Evolutionary conservation across 2,888 invertebrate genomes (phyloP), one percentile per base, ranked within the genome.

Genomic region (Dolichopus griseipennis): DNA sequence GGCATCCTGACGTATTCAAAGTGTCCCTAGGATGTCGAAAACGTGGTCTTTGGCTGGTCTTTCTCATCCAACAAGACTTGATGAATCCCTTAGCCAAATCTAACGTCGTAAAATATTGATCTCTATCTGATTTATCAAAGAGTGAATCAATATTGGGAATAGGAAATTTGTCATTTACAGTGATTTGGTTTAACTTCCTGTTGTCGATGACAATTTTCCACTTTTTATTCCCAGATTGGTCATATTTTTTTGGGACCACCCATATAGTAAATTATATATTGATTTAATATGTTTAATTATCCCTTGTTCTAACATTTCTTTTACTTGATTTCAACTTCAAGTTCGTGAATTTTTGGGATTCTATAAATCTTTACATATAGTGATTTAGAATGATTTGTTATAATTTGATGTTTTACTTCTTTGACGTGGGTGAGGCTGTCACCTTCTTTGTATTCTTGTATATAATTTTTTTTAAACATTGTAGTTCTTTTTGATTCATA

Each of bases 71-170:
- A n/a, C n/a, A n/a, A n/a, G n/a, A n/a, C 65, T 18, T 70, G 65
- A 7, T 34, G 34, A 34, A 34, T 34, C 34, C 34, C 9, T 34
- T 34, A 34, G 34, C 34, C 6, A 34, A 34, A 34, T 34, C 34
- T 5, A 34, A 7, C 5, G 34, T 34, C 5, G 9, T 43, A 20
- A 69, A 70, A 65, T 69, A 68, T 67, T 66, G 65, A 2, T 62
- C 63, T 10, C 43, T 41, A 41, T 68, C 67, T 34, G 67, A 41
- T 66, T 68, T 70, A 18, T 69, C 69, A 15, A 70, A 41, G 12
- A 69, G 67, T 18, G 65, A 22, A 1, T 68, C 69, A 12, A 70
- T 69, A 37, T 68, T 68, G 1, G 69, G 69, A n/a, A 69, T 69
- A 27, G 69, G 62, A 61, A 67, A 69, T 61, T 64, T 66, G 65